Evolutionary conservation across 2,797 vertebrate genomes (phyloP).

Genomic region (Orientallactaga sibirica): DNA sequence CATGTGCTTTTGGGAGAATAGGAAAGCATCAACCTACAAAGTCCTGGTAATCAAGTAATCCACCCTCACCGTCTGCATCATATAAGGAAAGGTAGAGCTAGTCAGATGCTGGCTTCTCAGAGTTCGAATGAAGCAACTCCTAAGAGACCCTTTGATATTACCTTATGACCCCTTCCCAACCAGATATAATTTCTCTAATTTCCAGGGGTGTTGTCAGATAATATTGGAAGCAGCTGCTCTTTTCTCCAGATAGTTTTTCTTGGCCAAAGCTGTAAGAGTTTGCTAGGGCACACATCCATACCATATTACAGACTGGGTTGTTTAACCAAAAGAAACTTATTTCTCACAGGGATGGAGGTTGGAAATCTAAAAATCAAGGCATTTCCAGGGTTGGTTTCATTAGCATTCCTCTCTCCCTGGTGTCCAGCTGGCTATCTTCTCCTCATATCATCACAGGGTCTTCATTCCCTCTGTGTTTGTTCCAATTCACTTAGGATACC

Average conservation of each 20-base stretch:
- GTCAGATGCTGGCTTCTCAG: neutral
- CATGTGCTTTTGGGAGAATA: constrained; percentile 9
- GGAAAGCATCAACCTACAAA: neutral
- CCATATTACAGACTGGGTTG: accelerated
- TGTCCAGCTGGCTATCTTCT: neutral
- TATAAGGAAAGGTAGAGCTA: neutral
- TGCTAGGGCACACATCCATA: neutral
- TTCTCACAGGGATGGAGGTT: neutral
- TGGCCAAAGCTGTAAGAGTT: accelerated
- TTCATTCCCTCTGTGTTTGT: neutral
- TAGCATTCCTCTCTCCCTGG: neutral
- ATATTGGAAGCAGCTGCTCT: accelerated
- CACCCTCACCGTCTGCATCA: neutral
- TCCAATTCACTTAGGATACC: neutral
- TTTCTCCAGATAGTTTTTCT: neutral
- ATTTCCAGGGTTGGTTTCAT: neutral
- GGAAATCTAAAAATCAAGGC: neutral
- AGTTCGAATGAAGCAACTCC: neutral
- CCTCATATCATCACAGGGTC: no score
- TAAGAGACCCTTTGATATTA: neutral
- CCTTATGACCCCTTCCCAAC: neutral
- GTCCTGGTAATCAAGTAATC: neutral
- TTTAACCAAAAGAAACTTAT: neutral
- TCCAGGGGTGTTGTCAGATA: neutral
- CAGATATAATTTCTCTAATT: neutral